A percentile compares a stretch with the other conserved stretches of the same genome.
Conservation (phyloP, 2,113 vertebrate genomes). For the Oryctolagus cuniculus region DNA sequence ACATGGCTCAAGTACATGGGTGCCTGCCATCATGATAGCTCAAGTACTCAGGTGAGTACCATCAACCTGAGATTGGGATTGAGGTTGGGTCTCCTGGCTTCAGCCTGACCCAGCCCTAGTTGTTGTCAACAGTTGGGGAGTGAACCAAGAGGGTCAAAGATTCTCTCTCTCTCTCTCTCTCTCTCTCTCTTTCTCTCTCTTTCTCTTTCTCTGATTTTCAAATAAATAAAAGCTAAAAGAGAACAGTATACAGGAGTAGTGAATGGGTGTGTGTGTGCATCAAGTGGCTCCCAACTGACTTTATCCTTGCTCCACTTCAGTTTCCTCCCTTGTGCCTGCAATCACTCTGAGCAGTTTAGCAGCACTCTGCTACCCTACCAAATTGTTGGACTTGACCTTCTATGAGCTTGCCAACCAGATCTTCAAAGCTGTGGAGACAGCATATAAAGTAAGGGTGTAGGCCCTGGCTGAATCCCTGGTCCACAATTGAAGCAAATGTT, state of each 20-base stretch:
- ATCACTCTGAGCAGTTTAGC: not conserved
- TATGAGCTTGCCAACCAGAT: constrained; percentile 12
- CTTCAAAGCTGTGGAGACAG: constrained; percentile 32
- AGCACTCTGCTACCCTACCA: not conserved
- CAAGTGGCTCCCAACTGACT: not conserved
- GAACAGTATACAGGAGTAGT: not conserved
- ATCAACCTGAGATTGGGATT: too few relatives aligned
- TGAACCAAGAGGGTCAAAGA: too few relatives aligned
- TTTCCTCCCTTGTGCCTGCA: not conserved
- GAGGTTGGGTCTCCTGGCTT: too few relatives aligned
- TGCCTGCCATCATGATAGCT: too few relatives aligned
- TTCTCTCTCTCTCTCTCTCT: too few relatives aligned
- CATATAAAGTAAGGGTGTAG: not conserved
- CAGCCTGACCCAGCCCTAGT: too few relatives aligned
- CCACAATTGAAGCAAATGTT: constrained; percentile 10
- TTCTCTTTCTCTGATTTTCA: too few relatives aligned
- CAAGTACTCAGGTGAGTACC: too few relatives aligned
- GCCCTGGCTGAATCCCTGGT: not conserved
- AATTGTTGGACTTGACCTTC: constrained; percentile 35
- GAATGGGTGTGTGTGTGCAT: accelerated
- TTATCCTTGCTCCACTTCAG: not conserved
- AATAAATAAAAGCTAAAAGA: too few relatives aligned
- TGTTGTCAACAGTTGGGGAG: too few relatives aligned
- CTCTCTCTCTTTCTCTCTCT: too few relatives aligned
- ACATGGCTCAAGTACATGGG: too few relatives aligned